Base-by-base conservation (phyloP, 2,888 invertebrate genomes). In the Spilosoma lubricipeda region DNA sequence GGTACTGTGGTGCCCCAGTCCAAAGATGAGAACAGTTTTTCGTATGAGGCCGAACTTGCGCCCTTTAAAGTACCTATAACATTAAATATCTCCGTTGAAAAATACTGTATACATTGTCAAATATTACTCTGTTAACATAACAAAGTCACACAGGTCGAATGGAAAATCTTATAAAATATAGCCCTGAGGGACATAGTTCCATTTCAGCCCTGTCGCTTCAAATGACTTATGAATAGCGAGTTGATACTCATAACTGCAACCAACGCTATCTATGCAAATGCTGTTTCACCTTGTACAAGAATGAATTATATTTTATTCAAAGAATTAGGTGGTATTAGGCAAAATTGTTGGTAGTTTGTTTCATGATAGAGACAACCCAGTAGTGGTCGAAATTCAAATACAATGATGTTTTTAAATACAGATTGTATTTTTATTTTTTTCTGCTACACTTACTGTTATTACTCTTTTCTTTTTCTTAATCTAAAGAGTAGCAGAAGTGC, bases 151-250 rank as follows among this genome's bases (percentile, higher is more conserved):
- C 23, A 76, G 69, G 75, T 81, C 67, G 79, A 80, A 82, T 79
- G 74, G 67, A 75, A 78, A 76, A 82, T 78, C 80, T 76, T 73
- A 78, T 77, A 78, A 83, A 82, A 79, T 79, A 80, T 80, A 74
- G 72, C 80, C 80, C 67, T 80, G 56, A 77, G 79, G 75, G 80
- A 77, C 78, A 69, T 76, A 76, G 81, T 82, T 84, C 79, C 80
- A 86, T 87, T 86, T 81, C 82, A 79, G 75, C 79, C 82, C 75
- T 81, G 85, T 84, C 84, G 75, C 83, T 82, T 79, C 74, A 72
- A 85, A 86, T 87, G 85, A 88, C 86, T 87, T 86, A 87, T 87
- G 83, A 82, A 81, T 81, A 80, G 82, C 79, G 80, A 81, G 80
- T 80, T 81, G 76, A 78, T 82, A 80, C 81, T 84, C 81, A 85